phyloP scores from a whole-genome alignment of 2,888 invertebrate genomes.

The Machimus rusticus region DNA sequence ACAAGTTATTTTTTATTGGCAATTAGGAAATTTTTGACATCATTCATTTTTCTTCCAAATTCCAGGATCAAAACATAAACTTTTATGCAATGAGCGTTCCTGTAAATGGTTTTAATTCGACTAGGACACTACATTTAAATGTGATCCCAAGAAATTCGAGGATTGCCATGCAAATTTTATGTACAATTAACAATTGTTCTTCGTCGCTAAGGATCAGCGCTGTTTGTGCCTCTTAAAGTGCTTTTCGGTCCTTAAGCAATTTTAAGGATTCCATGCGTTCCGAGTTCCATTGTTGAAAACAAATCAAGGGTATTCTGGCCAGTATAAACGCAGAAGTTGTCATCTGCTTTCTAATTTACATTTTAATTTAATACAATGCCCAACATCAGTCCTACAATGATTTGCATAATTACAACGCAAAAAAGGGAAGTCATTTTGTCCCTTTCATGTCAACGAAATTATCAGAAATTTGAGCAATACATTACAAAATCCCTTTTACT shows the following conservation, averaged over 20 bases:
- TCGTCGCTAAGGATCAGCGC: neutral
- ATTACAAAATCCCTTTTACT: neutral
- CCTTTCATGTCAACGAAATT: neutral
- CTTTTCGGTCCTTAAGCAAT: neutral
- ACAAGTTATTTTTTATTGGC: neutral
- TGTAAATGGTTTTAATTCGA: neutral
- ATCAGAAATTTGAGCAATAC: neutral
- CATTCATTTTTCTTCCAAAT: neutral
- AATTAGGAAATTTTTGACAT: neutral
- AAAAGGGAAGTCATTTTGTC: conserved; percentile 15
- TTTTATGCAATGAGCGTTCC: neutral
- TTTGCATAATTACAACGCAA: conserved; percentile 23
- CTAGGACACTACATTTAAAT: neutral
- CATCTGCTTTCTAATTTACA: neutral
- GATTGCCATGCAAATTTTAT: neutral
- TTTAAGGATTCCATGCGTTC: neutral
- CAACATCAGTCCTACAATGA: conserved; percentile 1
- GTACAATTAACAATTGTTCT: neutral
- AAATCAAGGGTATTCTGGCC: neutral
- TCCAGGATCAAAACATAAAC: neutral
- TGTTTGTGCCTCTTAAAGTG: neutral
- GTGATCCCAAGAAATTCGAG: neutral
- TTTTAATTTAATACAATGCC: conserved; percentile 11
- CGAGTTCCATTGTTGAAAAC: neutral
- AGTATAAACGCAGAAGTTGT: neutral